These are phyloP conservation scores for Callospermophilus lateralis DNA, from an alignment of 2,113 vertebrate genomes.

Conservation along the genomic window DNA sequence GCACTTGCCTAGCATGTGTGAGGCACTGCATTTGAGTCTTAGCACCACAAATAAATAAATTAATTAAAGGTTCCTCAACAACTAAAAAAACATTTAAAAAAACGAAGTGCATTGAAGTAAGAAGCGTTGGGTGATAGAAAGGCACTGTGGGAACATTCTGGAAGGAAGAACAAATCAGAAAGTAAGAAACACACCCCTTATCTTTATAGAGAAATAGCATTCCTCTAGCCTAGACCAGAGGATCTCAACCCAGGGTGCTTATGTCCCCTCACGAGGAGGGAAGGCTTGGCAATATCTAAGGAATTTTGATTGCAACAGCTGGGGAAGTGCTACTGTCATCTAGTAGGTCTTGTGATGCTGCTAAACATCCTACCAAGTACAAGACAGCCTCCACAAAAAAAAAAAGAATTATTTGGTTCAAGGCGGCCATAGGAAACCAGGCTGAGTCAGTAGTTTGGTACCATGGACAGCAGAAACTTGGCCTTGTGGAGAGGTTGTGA, in stretches of 20 bases:
- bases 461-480: slow-evolving; percentile 9
- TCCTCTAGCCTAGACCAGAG: neutral
- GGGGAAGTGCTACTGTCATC: neutral
- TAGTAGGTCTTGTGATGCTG: neutral
- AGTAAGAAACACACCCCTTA: neutral
- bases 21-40: too few relatives aligned
- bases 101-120: neutral
- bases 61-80: too few relatives aligned
- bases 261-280: too few relatives aligned
- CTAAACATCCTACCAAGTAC: neutral
- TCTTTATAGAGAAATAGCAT: neutral
- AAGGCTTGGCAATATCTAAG: neutral
- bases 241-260: neutral
- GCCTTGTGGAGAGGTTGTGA: neutral
- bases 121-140: neutral
- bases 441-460: neutral
- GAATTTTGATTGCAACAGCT: neutral
- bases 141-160: slow-evolving; percentile 10
- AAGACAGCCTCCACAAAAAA: neutral
- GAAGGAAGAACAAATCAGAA: slow-evolving; percentile 30
- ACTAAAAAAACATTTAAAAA: too few relatives aligned
- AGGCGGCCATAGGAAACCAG: neutral
- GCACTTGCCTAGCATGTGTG: too few relatives aligned
- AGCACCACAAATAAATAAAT: too few relatives aligned
- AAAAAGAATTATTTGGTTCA: neutral